Evolutionary conservation across 2,888 invertebrate genomes (phyloP), one percentile per base, ranked within the genome.

Genomic region (Seladonia tumulorum): DNA sequence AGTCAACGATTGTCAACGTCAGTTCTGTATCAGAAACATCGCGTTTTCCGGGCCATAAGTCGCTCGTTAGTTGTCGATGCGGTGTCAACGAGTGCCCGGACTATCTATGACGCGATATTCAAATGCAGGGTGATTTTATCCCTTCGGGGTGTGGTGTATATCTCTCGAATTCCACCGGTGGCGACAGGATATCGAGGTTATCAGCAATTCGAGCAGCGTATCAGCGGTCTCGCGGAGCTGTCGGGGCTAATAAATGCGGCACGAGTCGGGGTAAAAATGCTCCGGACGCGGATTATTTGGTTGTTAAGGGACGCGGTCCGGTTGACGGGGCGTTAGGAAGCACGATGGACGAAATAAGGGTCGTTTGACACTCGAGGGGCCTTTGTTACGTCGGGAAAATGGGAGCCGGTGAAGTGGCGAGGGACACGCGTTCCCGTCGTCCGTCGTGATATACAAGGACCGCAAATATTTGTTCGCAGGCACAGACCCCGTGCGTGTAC

Each of bases 401-500:
- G 74, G 86, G 70, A 81, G 47, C 57, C 74, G 42, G 57, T 84
- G 78, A 77, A 84, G 82, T 79, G 80, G 78, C 87, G 63, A 75
- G 87, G 79, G 84, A 82, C 78, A 81, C 84, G 87, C 84, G 81
- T 77, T 72, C 72, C 49, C 63, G 77, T 87, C 77, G 82, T 82
- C 29, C 57, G 70, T 35, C 66, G 74, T 35, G 79, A 79, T 77
- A 79, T 81, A 82, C 76, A 76, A 87, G 82, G 76, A 47, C 74
- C 63, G 85, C 85, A 88, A 87, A 88, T 87, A 88, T 88, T 87
- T 88, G 88, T 85, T 79, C 78, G 84, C n/a, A 74, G 63, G 42
- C 76, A 82, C 18, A 74, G 76, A 68, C 66, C 79, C 35, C 35
- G 68, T 66, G 29, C 63, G 66, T 25, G 53, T n/a, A 10, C 10